A percentile compares a stretch with the other conserved stretches of the same genome.
phyloP scores from a whole-genome alignment of 2,888 invertebrate genomes.

The Candidula unifasciata region DNA sequence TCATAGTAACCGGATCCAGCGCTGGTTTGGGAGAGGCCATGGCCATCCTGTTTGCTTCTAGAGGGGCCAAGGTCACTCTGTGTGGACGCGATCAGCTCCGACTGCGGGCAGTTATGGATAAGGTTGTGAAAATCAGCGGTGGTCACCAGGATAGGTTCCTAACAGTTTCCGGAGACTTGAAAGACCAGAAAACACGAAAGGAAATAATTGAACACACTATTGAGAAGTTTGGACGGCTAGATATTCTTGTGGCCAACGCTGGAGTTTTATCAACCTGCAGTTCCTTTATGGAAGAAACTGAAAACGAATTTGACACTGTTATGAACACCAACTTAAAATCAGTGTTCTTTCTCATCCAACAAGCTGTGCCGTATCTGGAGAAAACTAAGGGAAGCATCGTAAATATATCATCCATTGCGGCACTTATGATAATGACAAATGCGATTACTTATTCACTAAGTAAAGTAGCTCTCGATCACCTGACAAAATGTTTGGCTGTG shows the following conservation, averaged over 20 bases:
- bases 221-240: slow-evolving; percentile 36
- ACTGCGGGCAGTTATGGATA: not conserved
- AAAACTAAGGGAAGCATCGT: slow-evolving; percentile 44
- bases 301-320: slow-evolving; percentile 25
- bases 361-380: slow-evolving; percentile 39
- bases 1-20: slow-evolving; percentile 34
- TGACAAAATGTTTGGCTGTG: slow-evolving; percentile 32
- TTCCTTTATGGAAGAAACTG: not conserved
- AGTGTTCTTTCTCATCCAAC: slow-evolving; percentile 39
- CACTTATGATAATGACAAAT: not conserved
- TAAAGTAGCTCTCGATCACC: slow-evolving; percentile 27
- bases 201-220: slow-evolving; percentile 7
- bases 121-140: not conserved
- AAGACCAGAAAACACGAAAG: not conserved
- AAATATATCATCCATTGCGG: slow-evolving; percentile 7
- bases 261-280: not conserved
- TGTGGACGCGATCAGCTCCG: slow-evolving; percentile 34
- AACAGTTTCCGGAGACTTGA: slow-evolving; percentile 26
- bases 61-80: slow-evolving; percentile 24
- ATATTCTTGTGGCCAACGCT: slow-evolving; percentile 41
- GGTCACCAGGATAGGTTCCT: slow-evolving; percentile 9
- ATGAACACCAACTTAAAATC: slow-evolving; percentile 45
- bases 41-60: slow-evolving; percentile 49
- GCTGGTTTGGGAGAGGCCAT: slow-evolving; percentile 14
- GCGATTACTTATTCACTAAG: not conserved